Base-by-base conservation (phyloP, 2,797 vertebrate genomes). In the Pachyuromys duprasi region DNA sequence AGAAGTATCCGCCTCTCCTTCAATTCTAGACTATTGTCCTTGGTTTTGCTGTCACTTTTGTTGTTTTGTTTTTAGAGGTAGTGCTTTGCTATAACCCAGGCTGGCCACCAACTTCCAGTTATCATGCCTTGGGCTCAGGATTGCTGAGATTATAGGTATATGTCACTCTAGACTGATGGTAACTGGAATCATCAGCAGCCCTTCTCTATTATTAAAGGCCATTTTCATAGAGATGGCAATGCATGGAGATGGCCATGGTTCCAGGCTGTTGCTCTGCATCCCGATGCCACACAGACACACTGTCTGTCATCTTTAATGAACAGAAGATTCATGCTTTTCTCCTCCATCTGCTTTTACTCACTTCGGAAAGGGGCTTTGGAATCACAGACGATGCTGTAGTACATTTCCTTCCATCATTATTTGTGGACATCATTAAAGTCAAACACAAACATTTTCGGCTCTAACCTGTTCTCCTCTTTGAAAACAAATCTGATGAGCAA, bases 401-500 rank as follows among this genome's bases (percentile, higher is more conserved):
- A 12, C 69, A 82, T 33, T 94, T 89, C 14, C 18, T 78, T 53
- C 39, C 17, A 86, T 70, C 22, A 53, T n/a, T 81, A 75, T 72
- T 92, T 90, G 69, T 90, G 53, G 49, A 45, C 33, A 92, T 89
- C 11, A 90, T 86, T 96, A 90, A 93, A 93, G 75, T 24, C 7
- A 90, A 91, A 65, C 36, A 39, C 53, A 93, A 76, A 70, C 69
- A 45, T 82, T 72, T 5, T 14, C 14, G 33, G 17, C 53, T 92
- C 26, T 3, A 55, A 15, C n/a, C 65, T 36, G 24, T 75, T 95
- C 62, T 55, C 89, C 9, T 49, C 26, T 94, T 95, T 75, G 79
- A 84, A 97, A 91, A 93, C 81, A 39, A 96, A 65, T 95, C 82
- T 6, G 8, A 36, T 62, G 72, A 75, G 39, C 33, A 82, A 76